Conservation (phyloP, 2,888 invertebrate genomes). For the Pemphredon lugubris region DNA sequence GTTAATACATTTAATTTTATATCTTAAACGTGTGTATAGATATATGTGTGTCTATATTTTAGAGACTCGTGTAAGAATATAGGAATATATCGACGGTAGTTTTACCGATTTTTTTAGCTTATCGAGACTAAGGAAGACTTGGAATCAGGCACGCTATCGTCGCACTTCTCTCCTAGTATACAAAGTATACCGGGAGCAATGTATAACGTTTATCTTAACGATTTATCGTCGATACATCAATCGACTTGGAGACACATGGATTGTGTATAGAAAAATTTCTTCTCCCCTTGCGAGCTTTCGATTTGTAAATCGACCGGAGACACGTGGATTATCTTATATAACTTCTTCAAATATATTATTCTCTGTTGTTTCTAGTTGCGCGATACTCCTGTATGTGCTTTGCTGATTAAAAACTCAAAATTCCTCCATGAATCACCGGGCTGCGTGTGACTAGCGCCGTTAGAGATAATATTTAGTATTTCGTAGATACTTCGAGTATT, state of each 20-base stretch:
- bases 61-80: slow-evolving; percentile 54
- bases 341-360: neutral
- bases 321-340: slow-evolving; percentile 45
- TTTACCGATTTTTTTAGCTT: slow-evolving; percentile 28
- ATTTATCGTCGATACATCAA: slow-evolving; percentile 31
- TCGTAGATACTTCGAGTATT: too few species aligned
- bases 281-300: neutral
- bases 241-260: slow-evolving; percentile 68
- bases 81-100: slow-evolving; percentile 33
- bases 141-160: slow-evolving; percentile 75
- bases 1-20: slow-evolving; percentile 8
- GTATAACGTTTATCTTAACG: slow-evolving; percentile 31
- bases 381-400: neutral
- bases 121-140: slow-evolving; percentile 73
- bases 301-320: slow-evolving; percentile 22
- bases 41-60: slow-evolving; percentile 22
- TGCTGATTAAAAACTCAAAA: neutral
- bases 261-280: slow-evolving; percentile 47
- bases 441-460: neutral
- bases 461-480: too few species aligned
- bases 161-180: slow-evolving; percentile 3
- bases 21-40: slow-evolving; percentile 1
- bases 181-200: slow-evolving; percentile 17
- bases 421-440: neutral
- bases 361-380: neutral